phyloP scores from a whole-genome alignment of 2,797 vertebrate genomes.

The Dallia pectoralis region DNA sequence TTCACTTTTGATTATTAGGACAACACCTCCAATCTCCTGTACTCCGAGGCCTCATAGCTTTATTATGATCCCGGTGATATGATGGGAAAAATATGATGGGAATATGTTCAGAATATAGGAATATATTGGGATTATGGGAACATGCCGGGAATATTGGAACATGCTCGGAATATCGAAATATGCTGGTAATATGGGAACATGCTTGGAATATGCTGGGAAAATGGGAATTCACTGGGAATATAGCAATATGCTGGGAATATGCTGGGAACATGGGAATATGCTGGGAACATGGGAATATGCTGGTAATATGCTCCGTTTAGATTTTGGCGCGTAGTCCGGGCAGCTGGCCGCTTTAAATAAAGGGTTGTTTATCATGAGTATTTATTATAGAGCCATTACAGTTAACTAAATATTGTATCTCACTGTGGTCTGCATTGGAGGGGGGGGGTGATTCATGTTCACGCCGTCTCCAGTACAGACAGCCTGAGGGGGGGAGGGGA shows the following conservation, averaged over 20 bases:
- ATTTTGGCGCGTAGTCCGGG: not conserved
- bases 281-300: too few relatives aligned
- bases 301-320: not conserved
- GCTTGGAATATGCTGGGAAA: too few relatives aligned
- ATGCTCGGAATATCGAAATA: too few relatives aligned
- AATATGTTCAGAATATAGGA: too few relatives aligned
- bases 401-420: not conserved
- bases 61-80: not conserved
- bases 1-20: constrained; percentile 24
- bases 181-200: too few relatives aligned
- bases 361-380: not conserved
- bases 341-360: not conserved
- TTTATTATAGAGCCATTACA: not conserved
- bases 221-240: too few relatives aligned
- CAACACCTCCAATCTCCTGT: not conserved
- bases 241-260: too few relatives aligned
- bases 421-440: not conserved
- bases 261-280: too few relatives aligned
- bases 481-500: not conserved
- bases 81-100: too few relatives aligned
- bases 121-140: too few relatives aligned
- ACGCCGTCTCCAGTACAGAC: not conserved
- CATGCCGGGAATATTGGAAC: too few relatives aligned
- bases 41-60: not conserved
- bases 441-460: not conserved